These are phyloP conservation scores for Hipparchia sbordonii DNA, from an alignment of 2,888 invertebrate genomes.

Conservation along the genomic window DNA sequence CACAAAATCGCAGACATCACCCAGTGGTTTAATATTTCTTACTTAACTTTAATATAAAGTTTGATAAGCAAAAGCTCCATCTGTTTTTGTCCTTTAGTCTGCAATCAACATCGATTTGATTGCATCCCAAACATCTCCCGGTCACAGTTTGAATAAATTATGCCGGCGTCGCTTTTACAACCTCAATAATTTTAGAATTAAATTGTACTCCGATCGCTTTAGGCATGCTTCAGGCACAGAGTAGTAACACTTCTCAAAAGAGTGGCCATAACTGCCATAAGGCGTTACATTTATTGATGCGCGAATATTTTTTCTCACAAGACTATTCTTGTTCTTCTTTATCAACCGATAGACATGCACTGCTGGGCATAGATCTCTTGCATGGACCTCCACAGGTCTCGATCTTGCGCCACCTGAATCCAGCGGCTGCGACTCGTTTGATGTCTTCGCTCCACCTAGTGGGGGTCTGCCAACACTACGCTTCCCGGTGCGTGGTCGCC, in stretches of 20 bases:
- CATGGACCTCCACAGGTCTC: too few species aligned
- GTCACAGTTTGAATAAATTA: conserved; percentile 75
- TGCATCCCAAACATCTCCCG: conserved; percentile 59
- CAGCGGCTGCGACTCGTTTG: too few species aligned
- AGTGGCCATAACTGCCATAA: background rate
- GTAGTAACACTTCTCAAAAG: background rate
- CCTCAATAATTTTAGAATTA: conserved; percentile 71
- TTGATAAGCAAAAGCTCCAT: background rate
- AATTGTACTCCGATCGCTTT: conserved; percentile 58
- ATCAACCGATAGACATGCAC: too few species aligned
- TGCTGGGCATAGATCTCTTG: too few species aligned
- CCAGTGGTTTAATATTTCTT: background rate
- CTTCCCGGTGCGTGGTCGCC: too few species aligned
- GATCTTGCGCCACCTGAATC: too few species aligned
- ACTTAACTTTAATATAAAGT: background rate
- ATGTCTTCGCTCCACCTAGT: too few species aligned
- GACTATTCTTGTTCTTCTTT: too few species aligned
- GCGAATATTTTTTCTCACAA: too few species aligned
- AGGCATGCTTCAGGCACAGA: conserved; percentile 45
- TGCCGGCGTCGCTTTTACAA: conserved; percentile 65
- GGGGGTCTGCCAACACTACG: too few species aligned
- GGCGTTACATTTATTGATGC: too few species aligned
- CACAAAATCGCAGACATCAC: too few species aligned
- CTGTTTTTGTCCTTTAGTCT: background rate
- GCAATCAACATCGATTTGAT: conserved; percentile 58